phyloP scores from a whole-genome alignment of 2,888 invertebrate genomes.

The Agrotis segetum region DNA sequence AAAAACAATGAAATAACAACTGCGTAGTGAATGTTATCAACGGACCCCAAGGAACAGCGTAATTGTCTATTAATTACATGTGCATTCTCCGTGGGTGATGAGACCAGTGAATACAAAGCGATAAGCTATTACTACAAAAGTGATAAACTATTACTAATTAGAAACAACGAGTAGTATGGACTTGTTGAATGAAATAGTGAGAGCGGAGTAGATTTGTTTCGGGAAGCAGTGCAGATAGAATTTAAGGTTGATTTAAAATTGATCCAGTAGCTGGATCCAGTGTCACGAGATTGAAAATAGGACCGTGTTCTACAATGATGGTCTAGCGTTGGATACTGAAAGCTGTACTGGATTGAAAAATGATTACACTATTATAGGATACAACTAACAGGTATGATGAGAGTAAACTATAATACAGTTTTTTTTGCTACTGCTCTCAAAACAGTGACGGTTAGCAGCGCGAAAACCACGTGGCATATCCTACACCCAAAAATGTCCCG shows the following conservation, averaged over 20 bases:
- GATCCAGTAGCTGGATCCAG: too few species aligned
- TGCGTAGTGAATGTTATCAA: constrained; percentile 58
- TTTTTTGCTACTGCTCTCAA: too few species aligned
- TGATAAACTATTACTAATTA: constrained; percentile 5
- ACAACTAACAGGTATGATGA: not conserved
- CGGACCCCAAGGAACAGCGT: constrained; percentile 50
- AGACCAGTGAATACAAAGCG: constrained; percentile 31
- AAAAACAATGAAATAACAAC: constrained; percentile 59
- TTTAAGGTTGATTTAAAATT: too few species aligned
- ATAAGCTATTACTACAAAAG: constrained; percentile 13
- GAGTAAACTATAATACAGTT: too few species aligned
- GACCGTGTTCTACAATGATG: too few species aligned
- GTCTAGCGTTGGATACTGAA: too few species aligned
- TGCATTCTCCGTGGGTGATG: constrained; percentile 16
- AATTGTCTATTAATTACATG: constrained; percentile 43
- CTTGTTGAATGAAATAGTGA: constrained; percentile 26
- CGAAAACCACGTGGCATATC: too few species aligned
- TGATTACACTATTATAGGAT: too few species aligned
- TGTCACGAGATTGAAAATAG: too few species aligned
- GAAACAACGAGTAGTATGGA: constrained; percentile 3
- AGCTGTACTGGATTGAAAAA: too few species aligned
- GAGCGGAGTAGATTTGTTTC: not conserved
- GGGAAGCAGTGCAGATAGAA: not conserved
- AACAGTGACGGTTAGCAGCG: too few species aligned
- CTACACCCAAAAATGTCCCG: too few species aligned